phyloP scores from a whole-genome alignment of 2,797 vertebrate genomes.

The Leptatherina wallacei region DNA sequence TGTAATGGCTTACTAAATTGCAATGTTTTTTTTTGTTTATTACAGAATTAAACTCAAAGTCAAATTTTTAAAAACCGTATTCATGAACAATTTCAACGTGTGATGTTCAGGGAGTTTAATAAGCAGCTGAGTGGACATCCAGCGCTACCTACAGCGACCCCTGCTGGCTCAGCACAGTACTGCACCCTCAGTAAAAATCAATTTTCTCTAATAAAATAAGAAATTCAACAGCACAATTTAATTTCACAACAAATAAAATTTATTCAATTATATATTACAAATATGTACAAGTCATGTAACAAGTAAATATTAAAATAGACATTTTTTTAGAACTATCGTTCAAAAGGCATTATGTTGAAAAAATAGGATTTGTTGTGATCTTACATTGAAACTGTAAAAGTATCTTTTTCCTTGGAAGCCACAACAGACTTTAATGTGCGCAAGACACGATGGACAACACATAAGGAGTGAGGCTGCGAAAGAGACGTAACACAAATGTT shows the following conservation, averaged over 20 bases:
- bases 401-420: conserved; percentile 82
- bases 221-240: conserved; percentile 8
- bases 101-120: neutral
- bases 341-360: conserved; percentile 95
- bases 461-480: conserved; percentile 74
- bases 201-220: neutral
- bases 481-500: conserved; percentile 78
- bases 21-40: neutral
- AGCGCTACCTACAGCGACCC: conserved; percentile 32
- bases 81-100: too few species aligned
- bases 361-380: conserved; percentile 94
- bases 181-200: neutral
- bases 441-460: conserved; percentile 87
- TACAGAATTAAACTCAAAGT: neutral
- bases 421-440: conserved; percentile 85
- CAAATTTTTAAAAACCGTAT: too few species aligned
- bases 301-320: conserved; percentile 99
- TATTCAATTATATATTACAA: conserved; percentile 99
- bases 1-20: too few species aligned
- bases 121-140: neutral
- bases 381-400: conserved; percentile 89
- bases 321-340: conserved; percentile 98
- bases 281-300: conserved; percentile 96
- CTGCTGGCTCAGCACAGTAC: conserved; percentile 46
- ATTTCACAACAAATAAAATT: conserved; percentile 99